A percentile compares a stretch with the other conserved stretches of the same genome.
phyloP scores from a whole-genome alignment of 2,113 vertebrate genomes.

The Gymnogyps californianus region DNA sequence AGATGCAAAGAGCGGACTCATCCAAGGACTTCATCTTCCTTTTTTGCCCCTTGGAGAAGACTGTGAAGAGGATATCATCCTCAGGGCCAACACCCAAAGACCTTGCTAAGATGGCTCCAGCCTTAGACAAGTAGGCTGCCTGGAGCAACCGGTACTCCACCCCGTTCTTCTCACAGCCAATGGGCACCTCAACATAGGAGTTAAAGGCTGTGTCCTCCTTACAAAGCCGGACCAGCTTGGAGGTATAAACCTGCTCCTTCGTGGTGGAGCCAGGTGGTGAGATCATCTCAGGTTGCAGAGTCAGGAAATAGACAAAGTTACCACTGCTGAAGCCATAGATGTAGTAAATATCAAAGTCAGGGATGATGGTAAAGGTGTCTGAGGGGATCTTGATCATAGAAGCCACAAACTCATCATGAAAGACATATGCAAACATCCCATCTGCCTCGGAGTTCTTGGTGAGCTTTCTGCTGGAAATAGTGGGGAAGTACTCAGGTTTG shows the following conservation, averaged over 20 bases:
- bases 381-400: slow-evolving; percentile 99
- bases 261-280: slow-evolving; percentile 88
- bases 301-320: slow-evolving; percentile 97
- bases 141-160: slow-evolving; percentile 95
- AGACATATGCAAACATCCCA: slow-evolving; percentile 97
- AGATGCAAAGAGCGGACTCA: slow-evolving; percentile 94
- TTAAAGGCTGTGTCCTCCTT: slow-evolving; percentile 97
- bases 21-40: slow-evolving; percentile 91
- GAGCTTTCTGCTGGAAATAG: slow-evolving; percentile 95
- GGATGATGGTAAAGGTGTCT: slow-evolving; percentile 95
- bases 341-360: slow-evolving; percentile 98
- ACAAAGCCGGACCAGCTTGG: slow-evolving; percentile 94
- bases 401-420: slow-evolving; percentile 97
- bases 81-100: slow-evolving; percentile 85
- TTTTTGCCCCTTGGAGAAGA: slow-evolving; percentile 98
- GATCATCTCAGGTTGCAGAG: slow-evolving; percentile 96
- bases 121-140: slow-evolving; percentile 93
- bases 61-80: slow-evolving; percentile 90
- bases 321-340: slow-evolving; percentile 97
- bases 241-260: slow-evolving; percentile 95
- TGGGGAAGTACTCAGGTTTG: slow-evolving; percentile 97
- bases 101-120: slow-evolving; percentile 85
- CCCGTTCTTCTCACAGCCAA: slow-evolving; percentile 89
- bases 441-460: slow-evolving; percentile 95
- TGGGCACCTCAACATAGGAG: slow-evolving; percentile 95